phyloP scores from a whole-genome alignment of 2,888 invertebrate genomes.

The Tetragonisca angustula region DNA sequence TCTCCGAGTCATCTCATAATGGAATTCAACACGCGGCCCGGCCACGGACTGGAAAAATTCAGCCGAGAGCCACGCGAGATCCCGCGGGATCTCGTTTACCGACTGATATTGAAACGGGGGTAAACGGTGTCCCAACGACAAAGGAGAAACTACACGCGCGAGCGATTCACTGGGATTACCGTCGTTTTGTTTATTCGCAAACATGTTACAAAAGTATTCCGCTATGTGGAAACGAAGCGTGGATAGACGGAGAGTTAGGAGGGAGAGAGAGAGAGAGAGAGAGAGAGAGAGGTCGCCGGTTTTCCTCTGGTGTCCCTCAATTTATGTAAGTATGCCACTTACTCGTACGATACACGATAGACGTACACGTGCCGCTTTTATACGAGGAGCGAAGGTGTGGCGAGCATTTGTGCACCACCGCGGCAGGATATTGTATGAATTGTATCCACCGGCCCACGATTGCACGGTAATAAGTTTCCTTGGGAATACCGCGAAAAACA shows the following conservation, averaged over 20 bases:
- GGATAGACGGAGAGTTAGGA: neutral
- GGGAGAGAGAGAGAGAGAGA: neutral
- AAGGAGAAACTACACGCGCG: conserved; percentile 46
- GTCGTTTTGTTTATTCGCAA: conserved; percentile 67
- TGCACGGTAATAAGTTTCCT: conserved; percentile 77
- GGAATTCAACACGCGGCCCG: conserved; percentile 48
- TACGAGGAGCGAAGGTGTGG: conserved; percentile 15
- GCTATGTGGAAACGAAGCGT: conserved; percentile 3
- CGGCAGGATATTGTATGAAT: conserved; percentile 55
- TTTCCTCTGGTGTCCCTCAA: conserved; percentile 35
- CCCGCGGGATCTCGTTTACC: conserved; percentile 70
- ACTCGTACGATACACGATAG: conserved; percentile 27
- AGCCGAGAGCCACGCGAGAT: conserved; percentile 17
- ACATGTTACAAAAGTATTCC: conserved; percentile 50
- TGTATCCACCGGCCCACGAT: conserved; percentile 60
- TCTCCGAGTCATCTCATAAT: conserved; percentile 42
- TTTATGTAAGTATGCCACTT: conserved; percentile 58
- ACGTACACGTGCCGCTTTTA: conserved; percentile 34
- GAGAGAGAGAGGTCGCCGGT: neutral
- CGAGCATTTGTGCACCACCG: conserved; percentile 29
- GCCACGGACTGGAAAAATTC: conserved; percentile 48
- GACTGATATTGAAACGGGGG: conserved; percentile 63
- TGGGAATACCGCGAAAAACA: conserved; percentile 72
- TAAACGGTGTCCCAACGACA: conserved; percentile 57
- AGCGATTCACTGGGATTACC: conserved; percentile 59